Base-by-base conservation (phyloP, 2,797 vertebrate species). In the Lepidocolaptes lacrymiger region DNA sequence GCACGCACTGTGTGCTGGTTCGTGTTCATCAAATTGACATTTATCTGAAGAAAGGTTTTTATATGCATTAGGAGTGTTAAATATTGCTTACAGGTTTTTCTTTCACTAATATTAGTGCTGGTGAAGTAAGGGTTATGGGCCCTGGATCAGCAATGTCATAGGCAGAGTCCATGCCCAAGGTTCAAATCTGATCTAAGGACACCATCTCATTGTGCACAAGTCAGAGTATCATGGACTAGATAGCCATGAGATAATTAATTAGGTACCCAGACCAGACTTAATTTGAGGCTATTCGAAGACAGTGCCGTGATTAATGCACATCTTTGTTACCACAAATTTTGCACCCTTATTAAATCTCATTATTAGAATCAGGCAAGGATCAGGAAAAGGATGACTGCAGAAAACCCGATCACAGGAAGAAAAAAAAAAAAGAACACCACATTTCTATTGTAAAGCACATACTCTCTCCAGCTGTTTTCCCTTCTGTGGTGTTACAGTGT, bases 381-480 rank as follows among this genome's bases (percentile, higher is more conserved):
- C 58, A 89, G 67, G 28, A 84, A 74, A 95, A 88, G 56, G 77
- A 68, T 0, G 3, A 73, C 62, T 74, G 27, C 71, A 95, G 44
- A 85, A 90, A 95, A 82, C 28, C 34, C 69, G 59, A 16, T 34
- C 37, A 84, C 37, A 81, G 20, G 9, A 36, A 51, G 10, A 18
- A 49, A 22, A 71, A 43, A 46, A 36, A 34, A 44, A 28, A 9
- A 0, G n/a, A n/a, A n/a, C n/a, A n/a, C n/a, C 26, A 7, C 73
- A 76, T 75, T 91, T 64, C 77, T 78, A 89, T 87, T 79, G 61
- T 93, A 76, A 89, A 95, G 37, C 44, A 82, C 64, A 87, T 49
- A 79, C 6, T 81, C 43, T 69, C 62, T 89, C 88, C 92, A 94
- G 88, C 86, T 94, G 93, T 77, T 92, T 94, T 73, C 44, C 94